Conservation (phyloP, 2,888 invertebrate genomes). For the Drosophila rubida region DNA sequence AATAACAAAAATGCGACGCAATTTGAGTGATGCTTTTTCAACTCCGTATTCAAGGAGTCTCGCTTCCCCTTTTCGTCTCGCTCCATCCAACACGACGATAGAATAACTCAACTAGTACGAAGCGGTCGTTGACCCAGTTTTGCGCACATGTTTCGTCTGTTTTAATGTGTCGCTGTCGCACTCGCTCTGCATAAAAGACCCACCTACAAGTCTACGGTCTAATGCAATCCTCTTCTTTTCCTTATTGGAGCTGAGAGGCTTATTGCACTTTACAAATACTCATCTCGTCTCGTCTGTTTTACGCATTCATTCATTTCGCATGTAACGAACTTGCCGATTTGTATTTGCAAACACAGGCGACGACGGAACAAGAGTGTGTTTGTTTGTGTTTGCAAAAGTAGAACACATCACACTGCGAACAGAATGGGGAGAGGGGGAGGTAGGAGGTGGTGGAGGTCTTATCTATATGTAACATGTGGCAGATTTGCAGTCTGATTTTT, state of each 20-base stretch:
- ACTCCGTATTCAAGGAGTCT: slow-evolving; percentile 26
- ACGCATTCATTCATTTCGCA: slow-evolving; percentile 63
- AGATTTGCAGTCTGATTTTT: slow-evolving; percentile 45
- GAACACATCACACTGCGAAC: slow-evolving; percentile 40
- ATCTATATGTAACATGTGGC: slow-evolving; percentile 50
- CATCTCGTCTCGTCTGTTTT: slow-evolving; percentile 35
- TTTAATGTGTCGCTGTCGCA: slow-evolving; percentile 16
- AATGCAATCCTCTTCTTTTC: slow-evolving; percentile 19
- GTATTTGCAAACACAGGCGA: slow-evolving; percentile 51
- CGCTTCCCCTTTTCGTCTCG: slow-evolving; percentile 4
- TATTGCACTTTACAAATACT: slow-evolving; percentile 31
- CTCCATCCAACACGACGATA: background rate
- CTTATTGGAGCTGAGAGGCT: slow-evolving; percentile 20
- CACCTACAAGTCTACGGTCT: slow-evolving; percentile 17
- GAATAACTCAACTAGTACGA: slow-evolving; percentile 60
- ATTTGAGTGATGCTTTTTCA: slow-evolving; percentile 38
- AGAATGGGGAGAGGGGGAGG: background rate
- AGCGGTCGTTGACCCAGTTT: slow-evolving; percentile 83
- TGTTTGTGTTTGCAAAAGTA: slow-evolving; percentile 41
- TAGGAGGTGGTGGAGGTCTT: background rate
- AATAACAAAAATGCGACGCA: slow-evolving; percentile 59
- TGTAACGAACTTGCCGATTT: slow-evolving; percentile 30
- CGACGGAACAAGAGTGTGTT: background rate
- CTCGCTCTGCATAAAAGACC: slow-evolving; percentile 25
- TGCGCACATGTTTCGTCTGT: slow-evolving; percentile 52